Conservation (phyloP, 2,888 invertebrate species). For the Spialia ferax region DNA sequence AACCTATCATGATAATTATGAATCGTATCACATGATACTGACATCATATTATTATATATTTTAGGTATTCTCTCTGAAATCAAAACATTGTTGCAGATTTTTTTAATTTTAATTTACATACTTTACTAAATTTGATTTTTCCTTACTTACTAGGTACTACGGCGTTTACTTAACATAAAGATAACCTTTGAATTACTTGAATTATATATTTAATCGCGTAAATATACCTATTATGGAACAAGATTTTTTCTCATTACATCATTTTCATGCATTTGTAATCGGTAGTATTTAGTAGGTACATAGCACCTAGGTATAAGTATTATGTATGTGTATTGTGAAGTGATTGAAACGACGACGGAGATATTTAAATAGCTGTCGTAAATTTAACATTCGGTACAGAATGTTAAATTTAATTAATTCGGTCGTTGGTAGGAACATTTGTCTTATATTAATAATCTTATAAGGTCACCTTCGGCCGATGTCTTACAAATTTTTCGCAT, state of each 20-base stretch:
- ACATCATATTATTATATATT: too few relatives aligned
- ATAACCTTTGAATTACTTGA: neutral
- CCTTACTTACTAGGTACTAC: neutral
- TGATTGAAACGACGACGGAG: slow-evolving; percentile 37
- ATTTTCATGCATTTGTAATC: slow-evolving; percentile 7
- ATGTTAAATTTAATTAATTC: slow-evolving; percentile 40
- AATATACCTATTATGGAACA: neutral
- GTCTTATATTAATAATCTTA: slow-evolving; percentile 24
- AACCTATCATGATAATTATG: too few relatives aligned
- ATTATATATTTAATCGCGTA: neutral
- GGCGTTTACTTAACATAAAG: neutral
- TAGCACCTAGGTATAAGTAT: too few relatives aligned
- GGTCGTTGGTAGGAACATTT: slow-evolving; percentile 36
- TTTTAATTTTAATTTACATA: too few relatives aligned
- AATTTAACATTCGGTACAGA: slow-evolving; percentile 40
- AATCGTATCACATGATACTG: too few relatives aligned
- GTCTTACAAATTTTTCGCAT: slow-evolving; percentile 4
- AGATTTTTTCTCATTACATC: neutral
- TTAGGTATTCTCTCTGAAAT: neutral
- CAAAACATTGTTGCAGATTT: neutral
- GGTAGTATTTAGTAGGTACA: neutral
- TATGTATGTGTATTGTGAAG: neutral
- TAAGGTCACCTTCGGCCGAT: slow-evolving; percentile 41
- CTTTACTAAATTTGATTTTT: neutral
- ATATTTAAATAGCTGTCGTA: slow-evolving; percentile 42